Conservation (phyloP, 2,113 vertebrate genomes). For the Melanotaenia duboulayi region DNA sequence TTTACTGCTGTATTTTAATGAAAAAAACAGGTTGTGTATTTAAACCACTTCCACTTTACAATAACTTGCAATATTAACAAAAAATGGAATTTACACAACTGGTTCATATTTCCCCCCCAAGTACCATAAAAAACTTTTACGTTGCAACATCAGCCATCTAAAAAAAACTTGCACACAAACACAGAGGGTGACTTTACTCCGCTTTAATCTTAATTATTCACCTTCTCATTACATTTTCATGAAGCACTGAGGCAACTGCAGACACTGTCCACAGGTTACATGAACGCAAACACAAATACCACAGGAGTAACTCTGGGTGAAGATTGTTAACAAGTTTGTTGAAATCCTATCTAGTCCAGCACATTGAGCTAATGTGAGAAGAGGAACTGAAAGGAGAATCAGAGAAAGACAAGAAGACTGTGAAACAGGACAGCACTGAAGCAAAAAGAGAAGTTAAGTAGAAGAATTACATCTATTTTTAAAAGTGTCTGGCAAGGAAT, state of each 20-base stretch:
- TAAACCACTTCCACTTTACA: slow-evolving; percentile 28
- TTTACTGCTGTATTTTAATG: slow-evolving; percentile 1
- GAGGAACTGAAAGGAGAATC: neutral
- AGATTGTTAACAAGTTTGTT: neutral
- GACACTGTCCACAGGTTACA: slow-evolving; percentile 33
- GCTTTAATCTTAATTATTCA: slow-evolving; percentile 76
- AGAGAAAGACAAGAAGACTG: neutral
- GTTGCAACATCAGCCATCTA: neutral
- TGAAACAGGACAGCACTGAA: neutral
- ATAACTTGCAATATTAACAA: neutral
- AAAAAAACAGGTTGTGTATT: neutral
- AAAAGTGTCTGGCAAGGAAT: too few species aligned
- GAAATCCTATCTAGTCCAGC: neutral
- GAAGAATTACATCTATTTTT: neutral
- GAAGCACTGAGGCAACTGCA: slow-evolving; percentile 51
- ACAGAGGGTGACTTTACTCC: slow-evolving; percentile 46
- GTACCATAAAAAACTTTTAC: slow-evolving; percentile 4
- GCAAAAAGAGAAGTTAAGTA: neutral
- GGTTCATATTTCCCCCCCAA: neutral
- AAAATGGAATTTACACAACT: neutral
- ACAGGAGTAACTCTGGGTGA: slow-evolving; percentile 3
- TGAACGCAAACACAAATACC: slow-evolving; percentile 8
- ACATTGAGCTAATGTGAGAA: slow-evolving; percentile 4
- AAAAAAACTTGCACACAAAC: slow-evolving; percentile 23
- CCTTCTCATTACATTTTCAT: slow-evolving; percentile 69